A percentile compares a stretch with the other conserved stretches of the same genome.
Evolutionary conservation across 2,888 invertebrate species (phyloP).

Genomic region (Allolobophora icterica): DNA sequence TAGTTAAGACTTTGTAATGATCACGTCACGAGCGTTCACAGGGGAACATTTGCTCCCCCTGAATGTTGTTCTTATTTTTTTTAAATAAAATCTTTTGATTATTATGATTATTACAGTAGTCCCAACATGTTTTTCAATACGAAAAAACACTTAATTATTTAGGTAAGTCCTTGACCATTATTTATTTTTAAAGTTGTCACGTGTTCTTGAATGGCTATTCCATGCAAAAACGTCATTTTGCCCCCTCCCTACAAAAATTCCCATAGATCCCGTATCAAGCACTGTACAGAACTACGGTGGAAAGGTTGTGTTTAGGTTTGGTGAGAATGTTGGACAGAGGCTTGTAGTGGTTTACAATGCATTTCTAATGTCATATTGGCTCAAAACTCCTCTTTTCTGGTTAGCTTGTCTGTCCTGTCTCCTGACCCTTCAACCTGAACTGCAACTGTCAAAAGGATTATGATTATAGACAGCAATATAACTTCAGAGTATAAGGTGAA

Average conservation of each 20-base stretch:
- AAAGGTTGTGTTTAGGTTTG: neutral
- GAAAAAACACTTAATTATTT: too few species aligned
- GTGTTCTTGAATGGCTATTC: too few species aligned
- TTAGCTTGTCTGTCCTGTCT: neutral
- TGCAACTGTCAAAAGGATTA: neutral
- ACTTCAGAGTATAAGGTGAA: neutral
- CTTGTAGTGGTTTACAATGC: neutral
- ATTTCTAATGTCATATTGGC: neutral
- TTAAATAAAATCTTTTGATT: too few species aligned
- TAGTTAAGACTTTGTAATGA: neutral
- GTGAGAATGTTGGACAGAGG: neutral
- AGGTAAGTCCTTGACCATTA: too few species aligned
- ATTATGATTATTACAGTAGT: too few species aligned
- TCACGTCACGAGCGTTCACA: too few species aligned
- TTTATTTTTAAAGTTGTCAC: too few species aligned
- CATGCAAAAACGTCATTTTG: too few species aligned
- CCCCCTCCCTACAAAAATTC: too few species aligned
- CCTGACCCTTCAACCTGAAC: neutral
- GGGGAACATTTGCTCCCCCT: too few species aligned
- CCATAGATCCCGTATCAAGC: neutral
- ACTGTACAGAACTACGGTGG: neutral
- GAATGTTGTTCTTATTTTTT: too few species aligned
- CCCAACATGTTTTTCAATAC: too few species aligned
- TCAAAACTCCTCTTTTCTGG: neutral
- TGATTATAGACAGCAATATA: neutral